These are phyloP conservation scores for Gallirallus australis DNA, from an alignment of 2,797 vertebrate genomes.

Conservation along the genomic window DNA sequence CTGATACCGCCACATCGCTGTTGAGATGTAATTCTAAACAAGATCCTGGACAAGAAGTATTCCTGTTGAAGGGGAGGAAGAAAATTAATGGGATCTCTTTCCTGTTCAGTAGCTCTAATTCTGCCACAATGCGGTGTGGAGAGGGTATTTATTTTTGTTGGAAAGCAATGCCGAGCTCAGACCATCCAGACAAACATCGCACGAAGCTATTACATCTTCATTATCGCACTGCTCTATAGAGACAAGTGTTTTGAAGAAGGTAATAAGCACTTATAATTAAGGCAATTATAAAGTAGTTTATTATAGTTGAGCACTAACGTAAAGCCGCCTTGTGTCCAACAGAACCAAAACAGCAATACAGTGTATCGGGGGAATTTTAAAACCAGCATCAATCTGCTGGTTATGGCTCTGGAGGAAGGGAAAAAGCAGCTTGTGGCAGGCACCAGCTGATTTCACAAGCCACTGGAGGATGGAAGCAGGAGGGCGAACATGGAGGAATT, in stretches of 20 bases:
- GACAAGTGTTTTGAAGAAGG: conserved; percentile 68
- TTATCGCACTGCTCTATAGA: conserved; percentile 36
- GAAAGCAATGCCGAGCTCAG: conserved; percentile 7
- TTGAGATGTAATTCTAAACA: neutral
- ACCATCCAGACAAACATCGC: neutral
- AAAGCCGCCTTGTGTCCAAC: conserved; percentile 41
- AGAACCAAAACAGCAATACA: conserved; percentile 37
- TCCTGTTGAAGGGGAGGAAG: neutral
- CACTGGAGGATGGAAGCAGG: neutral
- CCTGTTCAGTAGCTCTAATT: neutral
- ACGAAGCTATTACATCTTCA: conserved; percentile 11
- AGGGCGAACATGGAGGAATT: neutral
- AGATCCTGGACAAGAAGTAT: neutral
- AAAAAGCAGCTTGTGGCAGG: neutral
- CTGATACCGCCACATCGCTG: fast-evolving
- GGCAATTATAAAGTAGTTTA: conserved; percentile 69
- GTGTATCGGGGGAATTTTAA: conserved; percentile 19
- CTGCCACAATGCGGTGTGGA: neutral
- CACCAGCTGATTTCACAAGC: conserved; percentile 33
- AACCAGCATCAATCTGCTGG: conserved; percentile 27
- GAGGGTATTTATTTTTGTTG: neutral
- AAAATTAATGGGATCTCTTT: neutral
- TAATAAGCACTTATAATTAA: conserved; percentile 71
- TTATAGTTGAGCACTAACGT: conserved; percentile 34
- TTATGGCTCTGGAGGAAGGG: conserved; percentile 41